These are phyloP conservation scores for Rallus limicola DNA, from an alignment of 2,113 vertebrate species.

Conservation along the genomic window DNA sequence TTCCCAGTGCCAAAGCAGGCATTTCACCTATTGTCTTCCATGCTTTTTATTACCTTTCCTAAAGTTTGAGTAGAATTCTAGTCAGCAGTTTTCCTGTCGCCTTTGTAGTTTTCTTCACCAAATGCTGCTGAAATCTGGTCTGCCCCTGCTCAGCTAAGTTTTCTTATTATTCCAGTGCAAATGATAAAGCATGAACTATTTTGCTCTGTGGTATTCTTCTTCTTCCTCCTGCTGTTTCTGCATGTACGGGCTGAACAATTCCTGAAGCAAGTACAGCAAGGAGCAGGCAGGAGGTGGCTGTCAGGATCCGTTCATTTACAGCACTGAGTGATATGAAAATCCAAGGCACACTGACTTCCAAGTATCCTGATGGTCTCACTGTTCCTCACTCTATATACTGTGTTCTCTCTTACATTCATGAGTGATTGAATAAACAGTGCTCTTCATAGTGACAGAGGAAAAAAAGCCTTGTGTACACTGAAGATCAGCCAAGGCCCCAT, in stretches of 20 bases:
- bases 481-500: not conserved
- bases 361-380: not conserved
- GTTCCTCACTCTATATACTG: not conserved
- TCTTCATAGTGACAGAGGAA: not conserved
- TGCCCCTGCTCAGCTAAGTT: not conserved
- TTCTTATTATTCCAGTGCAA: not conserved
- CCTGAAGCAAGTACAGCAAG: not conserved
- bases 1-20: not conserved
- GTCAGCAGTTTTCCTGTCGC: not conserved
- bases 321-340: not conserved
- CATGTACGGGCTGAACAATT: not conserved
- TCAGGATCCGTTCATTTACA: not conserved
- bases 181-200: not conserved
- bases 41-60: not conserved
- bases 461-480: fast-evolving
- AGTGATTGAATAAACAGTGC: not conserved
- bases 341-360: not conserved
- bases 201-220: not conserved
- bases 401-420: not conserved
- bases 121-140: not conserved
- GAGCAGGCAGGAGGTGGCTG: not conserved
- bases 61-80: not conserved
- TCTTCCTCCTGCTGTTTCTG: not conserved
- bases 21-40: not conserved
- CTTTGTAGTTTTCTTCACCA: not conserved